Conservation (phyloP, 2,888 invertebrate species). For the Drosophila barbarae region DNA sequence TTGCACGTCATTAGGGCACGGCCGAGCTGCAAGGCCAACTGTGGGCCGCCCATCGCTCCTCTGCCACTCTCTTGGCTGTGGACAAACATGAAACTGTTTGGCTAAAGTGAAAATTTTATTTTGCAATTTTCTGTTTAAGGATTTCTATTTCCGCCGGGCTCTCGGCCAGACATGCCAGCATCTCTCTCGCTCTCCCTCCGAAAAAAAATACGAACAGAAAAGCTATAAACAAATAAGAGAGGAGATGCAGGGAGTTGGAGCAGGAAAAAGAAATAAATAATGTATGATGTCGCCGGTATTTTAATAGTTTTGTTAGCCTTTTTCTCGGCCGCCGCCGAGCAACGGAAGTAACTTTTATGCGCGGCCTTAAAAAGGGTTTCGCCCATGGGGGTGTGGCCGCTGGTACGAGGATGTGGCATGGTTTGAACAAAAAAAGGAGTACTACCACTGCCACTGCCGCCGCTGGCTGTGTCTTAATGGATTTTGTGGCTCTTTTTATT, state of each 20-base stretch:
- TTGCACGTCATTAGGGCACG: constrained; percentile 68
- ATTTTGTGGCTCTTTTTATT: constrained; percentile 67
- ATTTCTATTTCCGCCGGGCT: constrained; percentile 67
- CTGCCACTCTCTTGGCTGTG: constrained; percentile 26
- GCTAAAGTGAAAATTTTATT: constrained; percentile 70
- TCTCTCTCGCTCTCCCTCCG: background rate
- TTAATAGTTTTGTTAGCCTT: constrained; percentile 73
- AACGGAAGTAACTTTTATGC: constrained; percentile 70
- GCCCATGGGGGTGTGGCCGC: constrained; percentile 10
- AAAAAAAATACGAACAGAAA: constrained; percentile 37
- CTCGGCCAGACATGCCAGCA: constrained; percentile 51
- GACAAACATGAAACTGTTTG: constrained; percentile 54
- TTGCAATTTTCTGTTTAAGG: constrained; percentile 65
- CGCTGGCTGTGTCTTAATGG: constrained; percentile 55
- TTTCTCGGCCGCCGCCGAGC: constrained; percentile 46
- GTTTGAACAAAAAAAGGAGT: constrained; percentile 17
- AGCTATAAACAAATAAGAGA: constrained; percentile 47
- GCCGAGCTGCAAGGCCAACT: constrained; percentile 45
- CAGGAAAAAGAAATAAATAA: constrained; percentile 58
- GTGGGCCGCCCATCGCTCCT: constrained; percentile 9
- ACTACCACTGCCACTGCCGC: constrained; percentile 41
- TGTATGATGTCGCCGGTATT: constrained; percentile 69
- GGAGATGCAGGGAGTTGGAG: constrained; percentile 19
- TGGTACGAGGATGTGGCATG: constrained; percentile 5
- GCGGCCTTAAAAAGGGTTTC: constrained; percentile 53